phyloP scores from a whole-genome alignment of 1,140 invertebrate genomes.

The Danaus plexippus region DNA sequence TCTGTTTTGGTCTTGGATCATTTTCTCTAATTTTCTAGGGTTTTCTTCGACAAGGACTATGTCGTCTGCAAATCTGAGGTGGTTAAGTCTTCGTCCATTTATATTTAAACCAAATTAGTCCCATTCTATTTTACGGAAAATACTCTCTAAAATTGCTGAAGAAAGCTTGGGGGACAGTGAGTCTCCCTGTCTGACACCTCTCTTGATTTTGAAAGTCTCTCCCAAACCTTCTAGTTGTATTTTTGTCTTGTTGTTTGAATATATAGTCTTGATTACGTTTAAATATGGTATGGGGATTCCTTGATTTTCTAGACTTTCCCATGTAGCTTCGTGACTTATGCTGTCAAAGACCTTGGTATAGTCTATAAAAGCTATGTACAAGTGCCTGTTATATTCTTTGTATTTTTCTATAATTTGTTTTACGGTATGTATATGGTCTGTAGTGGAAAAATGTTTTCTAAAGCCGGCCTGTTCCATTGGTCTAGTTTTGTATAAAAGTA shows the following conservation, averaged over 20 bases:
- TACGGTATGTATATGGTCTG: too few species aligned
- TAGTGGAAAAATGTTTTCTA: too few species aligned
- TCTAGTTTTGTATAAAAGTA: too few species aligned
- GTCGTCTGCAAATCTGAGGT: conserved; percentile 20
- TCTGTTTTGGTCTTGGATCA: too few species aligned
- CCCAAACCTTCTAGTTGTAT: conserved; percentile 13
- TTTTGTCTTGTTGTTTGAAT: conserved; percentile 14
- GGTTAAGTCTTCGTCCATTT: conserved; percentile 16
- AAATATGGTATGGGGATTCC: conserved; percentile 10
- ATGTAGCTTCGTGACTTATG: conserved; percentile 11
- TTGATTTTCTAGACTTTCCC: conserved; percentile 12
- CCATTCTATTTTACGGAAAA: conserved; percentile 20
- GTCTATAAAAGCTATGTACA: too few species aligned
- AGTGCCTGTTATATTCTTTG: too few species aligned
- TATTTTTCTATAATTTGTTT: too few species aligned
- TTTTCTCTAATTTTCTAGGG: too few species aligned
- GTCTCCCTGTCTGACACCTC: conserved; percentile 19
- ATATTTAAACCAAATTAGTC: conserved; percentile 16
- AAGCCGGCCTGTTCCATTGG: too few species aligned
- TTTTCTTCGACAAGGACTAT: too few species aligned
- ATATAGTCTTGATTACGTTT: conserved; percentile 8
- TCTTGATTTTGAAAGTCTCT: conserved; percentile 11
- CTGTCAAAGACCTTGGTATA: too few species aligned
- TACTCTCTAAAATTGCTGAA: too few species aligned
- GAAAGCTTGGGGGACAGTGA: conserved; percentile 19